Base-by-base conservation (phyloP, 2,888 invertebrate genomes). In the Clistopyga incitator region DNA sequence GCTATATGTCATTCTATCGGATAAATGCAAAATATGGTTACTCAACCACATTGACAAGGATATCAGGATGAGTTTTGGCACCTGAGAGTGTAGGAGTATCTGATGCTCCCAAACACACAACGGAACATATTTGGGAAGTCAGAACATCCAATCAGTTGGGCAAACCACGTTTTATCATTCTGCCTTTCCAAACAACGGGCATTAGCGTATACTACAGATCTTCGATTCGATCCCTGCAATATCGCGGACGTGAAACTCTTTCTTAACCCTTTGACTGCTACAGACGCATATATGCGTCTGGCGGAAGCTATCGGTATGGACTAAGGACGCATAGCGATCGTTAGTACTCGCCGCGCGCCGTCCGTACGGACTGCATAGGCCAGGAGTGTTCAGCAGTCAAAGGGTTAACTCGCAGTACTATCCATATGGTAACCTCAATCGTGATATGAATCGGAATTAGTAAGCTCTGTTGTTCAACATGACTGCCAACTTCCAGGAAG, bases 101-200 rank as follows among this genome's bases (percentile, higher is more conserved):
- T 92, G 0, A 15, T 88, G 65, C 81, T 93, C 78, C 92, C 90
- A 6, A 84, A n/a, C n/a, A n/a, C n/a, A n/a, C n/a, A n/a, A n/a
- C n/a, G n/a, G n/a, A n/a, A n/a, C n/a, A 76, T 74, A 89, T 90
- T 20, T 91, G 80, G 88, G 89, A 79, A 84, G 88, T 87, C 42
- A 86, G 87, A 82, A 91, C 92, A 25, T 84, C 90, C 15, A 86
- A 86, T 15, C 88, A 89, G 75, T 79, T 92, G 54, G n/a, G 93
- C 87, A 92, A 91, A 86, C 92, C 92, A 1, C 82, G 92, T 70
- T 93, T 86, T 84, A 82, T 93, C 20, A 90, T 93, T 59, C 54
- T 93, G 23, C 92, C 88, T 13, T 89, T 93, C 64, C 93, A 93
- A 89, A 93, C 91, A 84, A 92, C 91, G 87, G 90, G 89, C 86